A percentile compares a stretch with the other conserved stretches of the same genome.
phyloP scores from a whole-genome alignment of 2,888 invertebrate genomes.

The Itoplectis maculator region DNA sequence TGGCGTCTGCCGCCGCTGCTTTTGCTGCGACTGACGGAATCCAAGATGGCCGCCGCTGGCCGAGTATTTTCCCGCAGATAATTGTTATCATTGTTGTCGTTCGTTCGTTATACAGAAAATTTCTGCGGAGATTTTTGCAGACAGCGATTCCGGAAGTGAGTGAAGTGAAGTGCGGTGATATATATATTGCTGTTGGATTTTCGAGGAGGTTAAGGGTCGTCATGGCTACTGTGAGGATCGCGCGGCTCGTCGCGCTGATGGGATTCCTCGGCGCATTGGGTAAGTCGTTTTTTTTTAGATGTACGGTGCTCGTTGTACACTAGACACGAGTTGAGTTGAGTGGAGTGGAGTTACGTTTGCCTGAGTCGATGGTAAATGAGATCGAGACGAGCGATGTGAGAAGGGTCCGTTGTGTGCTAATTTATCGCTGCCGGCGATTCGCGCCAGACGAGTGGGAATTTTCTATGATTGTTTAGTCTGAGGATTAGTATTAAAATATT shows the following conservation, averaged over 20 bases:
- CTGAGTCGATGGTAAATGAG: not conserved
- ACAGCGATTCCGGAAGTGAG: not conserved
- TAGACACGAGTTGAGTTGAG: too few species aligned
- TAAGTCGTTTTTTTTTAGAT: slow-evolving; percentile 32
- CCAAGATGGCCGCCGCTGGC: slow-evolving; percentile 76
- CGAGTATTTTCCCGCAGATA: slow-evolving; percentile 49
- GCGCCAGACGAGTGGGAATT: too few species aligned
- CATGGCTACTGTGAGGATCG: slow-evolving; percentile 37
- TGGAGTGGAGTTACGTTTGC: not conserved
- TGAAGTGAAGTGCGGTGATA: slow-evolving; percentile 13
- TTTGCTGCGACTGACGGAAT: slow-evolving; percentile 65
- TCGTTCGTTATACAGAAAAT: not conserved
- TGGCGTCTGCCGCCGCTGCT: slow-evolving; percentile 58
- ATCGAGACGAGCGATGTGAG: not conserved
- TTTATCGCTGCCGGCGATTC: too few species aligned
- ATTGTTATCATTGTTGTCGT: slow-evolving; percentile 25
- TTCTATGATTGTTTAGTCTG: too few species aligned
- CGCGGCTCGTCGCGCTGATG: slow-evolving; percentile 30
- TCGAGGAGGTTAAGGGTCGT: not conserved
- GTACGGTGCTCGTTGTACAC: not conserved
- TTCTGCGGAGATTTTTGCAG: not conserved
- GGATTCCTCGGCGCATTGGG: slow-evolving; percentile 42
- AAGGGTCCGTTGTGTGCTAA: not conserved
- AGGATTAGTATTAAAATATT: too few species aligned
- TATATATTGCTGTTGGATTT: not conserved